Conservation (phyloP, 2,888 invertebrate species). For the Athalia cordata region DNA sequence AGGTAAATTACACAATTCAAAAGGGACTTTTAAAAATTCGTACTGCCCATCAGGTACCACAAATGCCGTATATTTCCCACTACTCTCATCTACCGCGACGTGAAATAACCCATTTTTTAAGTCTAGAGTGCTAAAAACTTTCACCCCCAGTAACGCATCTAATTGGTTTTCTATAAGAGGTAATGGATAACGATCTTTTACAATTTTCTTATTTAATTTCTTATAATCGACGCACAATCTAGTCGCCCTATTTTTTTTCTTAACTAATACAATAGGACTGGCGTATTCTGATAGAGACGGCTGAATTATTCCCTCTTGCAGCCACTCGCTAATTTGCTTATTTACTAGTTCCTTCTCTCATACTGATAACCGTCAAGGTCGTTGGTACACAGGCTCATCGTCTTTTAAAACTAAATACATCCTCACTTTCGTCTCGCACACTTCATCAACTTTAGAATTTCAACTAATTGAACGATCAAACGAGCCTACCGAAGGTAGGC, state of each 20-base stretch:
- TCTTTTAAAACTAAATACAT: slow-evolving; percentile 51
- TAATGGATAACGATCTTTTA: slow-evolving; percentile 53
- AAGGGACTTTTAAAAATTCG: slow-evolving; percentile 54
- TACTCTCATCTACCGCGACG: slow-evolving; percentile 52
- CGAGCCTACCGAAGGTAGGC: no score
- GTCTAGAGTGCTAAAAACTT: slow-evolving; percentile 53
- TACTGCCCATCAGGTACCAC: slow-evolving; percentile 55
- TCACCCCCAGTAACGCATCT: slow-evolving; percentile 48
- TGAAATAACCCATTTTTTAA: slow-evolving; percentile 58
- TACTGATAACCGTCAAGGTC: slow-evolving; percentile 46
- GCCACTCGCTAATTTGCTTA: slow-evolving; percentile 49
- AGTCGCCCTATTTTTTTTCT: slow-evolving; percentile 50
- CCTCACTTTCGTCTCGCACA: slow-evolving; percentile 31
- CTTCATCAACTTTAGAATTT: slow-evolving; percentile 44
- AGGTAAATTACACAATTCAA: slow-evolving; percentile 56
- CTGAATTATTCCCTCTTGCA: slow-evolving; percentile 50
- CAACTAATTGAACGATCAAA: background rate
- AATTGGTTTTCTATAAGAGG: slow-evolving; percentile 55
- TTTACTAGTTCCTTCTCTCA: slow-evolving; percentile 49
- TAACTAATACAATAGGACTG: slow-evolving; percentile 54
- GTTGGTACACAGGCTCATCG: slow-evolving; percentile 49
- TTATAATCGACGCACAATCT: slow-evolving; percentile 55
- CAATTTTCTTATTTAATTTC: slow-evolving; percentile 50
- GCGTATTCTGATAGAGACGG: slow-evolving; percentile 56
- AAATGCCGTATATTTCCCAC: slow-evolving; percentile 56